Evolutionary conservation across 2,888 invertebrate genomes (phyloP), one percentile per base, ranked within the genome.

Genomic region (Ommatoiulus sabulosus): DNA sequence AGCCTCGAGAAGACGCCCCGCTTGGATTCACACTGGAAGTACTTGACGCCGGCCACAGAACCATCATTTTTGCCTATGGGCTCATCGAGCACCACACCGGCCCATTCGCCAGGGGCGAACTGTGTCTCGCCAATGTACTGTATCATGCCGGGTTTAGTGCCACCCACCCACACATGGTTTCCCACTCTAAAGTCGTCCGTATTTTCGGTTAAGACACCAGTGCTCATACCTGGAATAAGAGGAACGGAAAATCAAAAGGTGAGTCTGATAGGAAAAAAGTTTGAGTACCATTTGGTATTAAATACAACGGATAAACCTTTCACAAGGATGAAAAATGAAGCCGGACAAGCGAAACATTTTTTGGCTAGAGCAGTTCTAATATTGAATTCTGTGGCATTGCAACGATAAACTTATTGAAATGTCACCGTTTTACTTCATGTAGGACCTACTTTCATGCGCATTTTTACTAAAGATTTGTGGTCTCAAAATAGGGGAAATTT

Each of bases 41-140:
- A 99, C 87, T 97, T 95, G 88, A 95, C 95, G 88, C 98, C 98
- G 89, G 97, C 96, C 90, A 99, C 98, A 52, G 97, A 97, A 44
- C 99, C 99, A 93, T 99, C 98, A 93, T 99, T 98, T 94, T 99
- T 98, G 91, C 99, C 99, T 91, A 97, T 96, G 80, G 98, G 95
- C 91, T 98, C 97, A 93, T 99, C 99, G 91, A 99, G 95, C 90
- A 98, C 99, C 89, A 99, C 96, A 87, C 99, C 99, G 87, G 98
- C 99, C 99, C 99, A 99, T 90, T 99, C 97, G 89, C 99, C 99
- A 35, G 98, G 97, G 20, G 98, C 99, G 93, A 99, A 99, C 93
- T 98, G 97, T 88, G 98, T 98, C 92, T 97, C 97, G 48, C 99
- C 98, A 89, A 98, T 96, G 93, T 96, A 99, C 80, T 98, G 97